Conservation (phyloP, 2,888 invertebrate species). For the Tridacna crocea region DNA sequence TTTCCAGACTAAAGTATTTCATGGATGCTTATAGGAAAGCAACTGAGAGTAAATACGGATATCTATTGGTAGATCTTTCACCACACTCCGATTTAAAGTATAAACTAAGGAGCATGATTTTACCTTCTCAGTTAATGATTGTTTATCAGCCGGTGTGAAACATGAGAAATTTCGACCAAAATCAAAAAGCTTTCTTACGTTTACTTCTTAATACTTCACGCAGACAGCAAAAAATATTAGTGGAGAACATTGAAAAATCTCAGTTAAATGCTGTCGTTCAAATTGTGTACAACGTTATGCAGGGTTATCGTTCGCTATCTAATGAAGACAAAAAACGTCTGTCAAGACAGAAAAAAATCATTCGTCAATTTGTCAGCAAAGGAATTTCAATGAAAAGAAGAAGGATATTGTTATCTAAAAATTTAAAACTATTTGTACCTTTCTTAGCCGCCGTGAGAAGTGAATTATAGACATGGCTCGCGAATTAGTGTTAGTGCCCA, state of each 20-base stretch:
- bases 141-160: constrained; percentile 35
- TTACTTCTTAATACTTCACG: constrained; percentile 27
- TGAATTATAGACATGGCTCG: constrained; percentile 39
- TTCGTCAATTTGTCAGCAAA: constrained; percentile 46
- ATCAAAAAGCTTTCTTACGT: constrained; percentile 36
- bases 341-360: constrained; percentile 37
- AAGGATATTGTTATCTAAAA: constrained; percentile 30
- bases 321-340: constrained; percentile 37
- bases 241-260: constrained; percentile 31
- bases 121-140: constrained; percentile 53
- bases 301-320: constrained; percentile 17
- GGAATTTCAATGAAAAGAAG: constrained; percentile 33
- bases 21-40: constrained; percentile 55
- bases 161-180: constrained; percentile 20
- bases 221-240: constrained; percentile 22
- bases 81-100: constrained; percentile 57
- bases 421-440: constrained; percentile 35
- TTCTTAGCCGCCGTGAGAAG: constrained; percentile 24
- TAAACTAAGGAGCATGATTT: constrained; percentile 53
- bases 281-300: constrained; percentile 42
- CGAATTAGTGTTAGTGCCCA: constrained; percentile 45
- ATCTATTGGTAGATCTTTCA: constrained; percentile 53
- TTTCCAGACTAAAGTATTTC: constrained; percentile 52
- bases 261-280: constrained; percentile 42
- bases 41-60: constrained; percentile 47